phyloP scores from a whole-genome alignment of 2,888 invertebrate genomes.

The Diaprepes abbreviatus region DNA sequence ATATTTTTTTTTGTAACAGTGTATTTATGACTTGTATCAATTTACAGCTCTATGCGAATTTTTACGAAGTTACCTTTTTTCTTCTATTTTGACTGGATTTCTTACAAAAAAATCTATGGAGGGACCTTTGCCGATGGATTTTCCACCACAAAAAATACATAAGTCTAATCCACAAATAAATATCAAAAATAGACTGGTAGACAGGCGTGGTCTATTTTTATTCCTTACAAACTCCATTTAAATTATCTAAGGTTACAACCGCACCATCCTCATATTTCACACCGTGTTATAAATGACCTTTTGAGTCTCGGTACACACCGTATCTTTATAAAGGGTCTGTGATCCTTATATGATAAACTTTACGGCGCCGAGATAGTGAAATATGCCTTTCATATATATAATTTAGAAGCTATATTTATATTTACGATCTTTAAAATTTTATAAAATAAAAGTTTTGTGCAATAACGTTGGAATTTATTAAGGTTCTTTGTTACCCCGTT shows the following conservation, averaged over 20 bases:
- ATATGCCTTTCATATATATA: slow-evolving; percentile 30
- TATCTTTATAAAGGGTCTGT: slow-evolving; percentile 34
- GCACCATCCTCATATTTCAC: slow-evolving; percentile 14
- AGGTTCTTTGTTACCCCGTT: too few species aligned
- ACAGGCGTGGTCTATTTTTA: neutral
- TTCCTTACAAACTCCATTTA: slow-evolving; percentile 4
- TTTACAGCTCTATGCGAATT: too few species aligned
- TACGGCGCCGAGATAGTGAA: slow-evolving; percentile 30
- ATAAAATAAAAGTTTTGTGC: neutral
- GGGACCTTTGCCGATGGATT: too few species aligned
- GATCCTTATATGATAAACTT: slow-evolving; percentile 34
- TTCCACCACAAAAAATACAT: too few species aligned
- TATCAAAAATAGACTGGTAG: too few species aligned
- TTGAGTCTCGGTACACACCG: slow-evolving; percentile 24
- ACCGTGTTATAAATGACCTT: slow-evolving; percentile 31
- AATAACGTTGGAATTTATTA: too few species aligned
- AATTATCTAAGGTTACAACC: neutral
- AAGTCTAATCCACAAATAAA: too few species aligned
- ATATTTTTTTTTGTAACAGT: too few species aligned
- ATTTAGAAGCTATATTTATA: slow-evolving; percentile 35
- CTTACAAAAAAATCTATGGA: too few species aligned
- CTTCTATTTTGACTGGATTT: too few species aligned
- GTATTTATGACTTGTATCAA: too few species aligned
- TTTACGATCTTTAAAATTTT: slow-evolving; percentile 23
- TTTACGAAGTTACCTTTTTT: too few species aligned